Conservation (phyloP, 37 sponge, comb jelly and placozoan species). For the Ianthella basta region DNA sequence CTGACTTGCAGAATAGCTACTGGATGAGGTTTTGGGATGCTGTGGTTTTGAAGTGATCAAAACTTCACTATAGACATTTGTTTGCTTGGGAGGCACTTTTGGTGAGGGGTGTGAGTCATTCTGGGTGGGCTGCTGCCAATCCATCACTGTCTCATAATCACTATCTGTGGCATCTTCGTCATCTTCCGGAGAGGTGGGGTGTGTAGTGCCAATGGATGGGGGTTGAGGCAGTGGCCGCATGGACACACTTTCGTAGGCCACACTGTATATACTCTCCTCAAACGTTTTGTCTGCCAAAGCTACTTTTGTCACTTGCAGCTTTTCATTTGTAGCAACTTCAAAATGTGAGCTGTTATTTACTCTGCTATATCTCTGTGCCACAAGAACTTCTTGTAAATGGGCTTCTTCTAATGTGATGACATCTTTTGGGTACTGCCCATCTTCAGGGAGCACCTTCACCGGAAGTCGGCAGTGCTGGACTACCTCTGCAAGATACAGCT, state of each 20-base stretch:
- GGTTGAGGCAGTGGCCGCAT: too few relatives aligned
- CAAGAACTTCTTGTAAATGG: not conserved
- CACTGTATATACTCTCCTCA: not conserved
- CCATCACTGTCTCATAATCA: not conserved
- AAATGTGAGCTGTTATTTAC: not conserved
- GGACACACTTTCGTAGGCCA: not conserved
- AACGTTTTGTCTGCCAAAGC: not conserved
- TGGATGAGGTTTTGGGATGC: too few relatives aligned
- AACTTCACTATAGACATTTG: too few relatives aligned
- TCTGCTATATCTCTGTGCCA: not conserved
- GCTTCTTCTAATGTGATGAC: not conserved
- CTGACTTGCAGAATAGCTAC: too few relatives aligned
- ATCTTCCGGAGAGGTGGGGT: not conserved
- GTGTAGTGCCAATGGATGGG: too few relatives aligned
- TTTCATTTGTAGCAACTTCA: too few relatives aligned
- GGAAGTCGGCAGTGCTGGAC: slow-evolving; percentile 43
- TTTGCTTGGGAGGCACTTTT: too few relatives aligned
- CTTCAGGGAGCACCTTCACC: slow-evolving; percentile 5
- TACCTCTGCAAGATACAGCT: slow-evolving; percentile 64
- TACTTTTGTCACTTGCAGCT: not conserved
- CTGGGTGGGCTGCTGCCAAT: not conserved
- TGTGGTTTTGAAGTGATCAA: too few relatives aligned
- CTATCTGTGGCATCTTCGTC: not conserved
- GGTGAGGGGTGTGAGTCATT: not conserved
- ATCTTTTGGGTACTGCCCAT: not conserved